These are phyloP conservation scores for Matsumyia berberina DNA, from an alignment of 2,888 invertebrate species.

Conservation along the genomic window DNA sequence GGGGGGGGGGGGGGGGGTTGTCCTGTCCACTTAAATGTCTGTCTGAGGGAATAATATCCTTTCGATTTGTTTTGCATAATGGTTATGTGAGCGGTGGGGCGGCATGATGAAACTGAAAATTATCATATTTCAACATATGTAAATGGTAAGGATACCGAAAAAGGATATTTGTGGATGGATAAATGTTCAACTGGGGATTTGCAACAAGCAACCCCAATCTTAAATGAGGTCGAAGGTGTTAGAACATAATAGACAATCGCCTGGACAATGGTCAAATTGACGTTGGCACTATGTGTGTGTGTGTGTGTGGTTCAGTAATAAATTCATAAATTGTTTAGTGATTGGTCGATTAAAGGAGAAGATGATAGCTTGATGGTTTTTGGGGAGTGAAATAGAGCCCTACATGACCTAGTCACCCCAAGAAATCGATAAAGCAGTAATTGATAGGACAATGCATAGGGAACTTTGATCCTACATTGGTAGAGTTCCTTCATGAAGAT, in stretches of 20 bases:
- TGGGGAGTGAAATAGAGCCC: too few relatives aligned
- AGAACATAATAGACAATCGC: neutral
- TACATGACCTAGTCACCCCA: too few relatives aligned
- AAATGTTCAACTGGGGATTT: conserved; percentile 19
- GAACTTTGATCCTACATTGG: too few relatives aligned
- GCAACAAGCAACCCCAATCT: neutral
- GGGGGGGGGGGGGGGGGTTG: too few relatives aligned
- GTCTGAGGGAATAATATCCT: conserved; percentile 51
- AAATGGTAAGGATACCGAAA: conserved; percentile 19
- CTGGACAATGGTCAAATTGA: conserved; percentile 11
- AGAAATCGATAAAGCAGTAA: too few relatives aligned
- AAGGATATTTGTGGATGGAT: conserved; percentile 17
- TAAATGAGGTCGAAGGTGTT: conserved; percentile 25
- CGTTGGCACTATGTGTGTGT: neutral
- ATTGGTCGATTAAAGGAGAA: neutral
- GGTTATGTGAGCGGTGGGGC: conserved; percentile 18
- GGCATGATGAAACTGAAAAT: conserved; percentile 22
- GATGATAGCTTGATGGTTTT: too few relatives aligned
- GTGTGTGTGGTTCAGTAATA: neutral
- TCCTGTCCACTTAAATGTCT: conserved; percentile 22
- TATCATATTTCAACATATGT: conserved; percentile 45
- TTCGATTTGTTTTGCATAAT: conserved; percentile 68
- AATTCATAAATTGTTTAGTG: conserved; percentile 29
- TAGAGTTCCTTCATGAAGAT: too few relatives aligned
- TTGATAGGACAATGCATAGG: too few relatives aligned